Evolutionary conservation across 2,113 vertebrate species (phyloP).

Genomic region (Aegithalos caudatus): DNA sequence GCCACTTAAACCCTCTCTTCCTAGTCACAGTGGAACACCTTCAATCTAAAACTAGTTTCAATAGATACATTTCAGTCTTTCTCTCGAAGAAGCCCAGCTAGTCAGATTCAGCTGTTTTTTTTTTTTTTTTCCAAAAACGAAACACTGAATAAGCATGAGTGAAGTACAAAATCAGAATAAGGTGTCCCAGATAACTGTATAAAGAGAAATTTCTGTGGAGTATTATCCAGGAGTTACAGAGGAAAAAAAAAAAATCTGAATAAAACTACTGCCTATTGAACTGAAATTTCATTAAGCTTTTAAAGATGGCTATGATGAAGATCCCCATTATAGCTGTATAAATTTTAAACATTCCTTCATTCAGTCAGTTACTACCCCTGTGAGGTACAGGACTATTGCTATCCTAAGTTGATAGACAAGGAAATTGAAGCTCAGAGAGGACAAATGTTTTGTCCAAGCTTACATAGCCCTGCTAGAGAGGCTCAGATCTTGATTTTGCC

Average conservation of each 20-base stretch:
- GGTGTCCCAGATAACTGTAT: background rate
- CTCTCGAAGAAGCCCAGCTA: background rate
- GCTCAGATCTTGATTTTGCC: background rate
- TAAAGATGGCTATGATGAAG: background rate
- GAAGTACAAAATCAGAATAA: background rate
- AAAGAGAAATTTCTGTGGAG: background rate
- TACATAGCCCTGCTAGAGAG: background rate
- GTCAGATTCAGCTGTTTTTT: background rate
- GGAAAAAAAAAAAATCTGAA: background rate
- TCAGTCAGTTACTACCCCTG: background rate
- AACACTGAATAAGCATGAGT: background rate
- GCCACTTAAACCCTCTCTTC: background rate
- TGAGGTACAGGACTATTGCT: background rate
- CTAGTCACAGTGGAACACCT: background rate
- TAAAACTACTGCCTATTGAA: background rate
- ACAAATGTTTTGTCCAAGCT: background rate
- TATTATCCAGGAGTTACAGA: background rate
- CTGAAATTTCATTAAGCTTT: background rate
- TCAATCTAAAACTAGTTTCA: background rate
- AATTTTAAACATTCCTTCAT: background rate
- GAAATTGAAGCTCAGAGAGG: background rate
- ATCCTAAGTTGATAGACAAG: background rate
- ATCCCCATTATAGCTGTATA: background rate
- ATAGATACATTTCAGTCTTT: background rate
- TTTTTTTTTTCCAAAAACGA: background rate